phyloP scores from a whole-genome alignment of 2,797 vertebrate species.

The Tympanoctomys barrerae region DNA sequence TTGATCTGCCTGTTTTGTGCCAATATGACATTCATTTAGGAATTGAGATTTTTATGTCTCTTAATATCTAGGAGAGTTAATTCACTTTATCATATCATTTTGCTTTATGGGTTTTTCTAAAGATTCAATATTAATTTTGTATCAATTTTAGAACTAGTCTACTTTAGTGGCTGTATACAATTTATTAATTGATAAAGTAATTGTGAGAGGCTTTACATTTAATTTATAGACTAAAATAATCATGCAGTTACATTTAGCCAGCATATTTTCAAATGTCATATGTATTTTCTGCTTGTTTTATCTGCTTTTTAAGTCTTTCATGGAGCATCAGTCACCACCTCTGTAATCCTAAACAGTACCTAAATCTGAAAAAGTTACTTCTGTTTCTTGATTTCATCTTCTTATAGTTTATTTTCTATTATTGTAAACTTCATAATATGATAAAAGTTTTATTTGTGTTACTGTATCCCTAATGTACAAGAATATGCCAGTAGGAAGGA shows the following conservation, averaged over 20 bases:
- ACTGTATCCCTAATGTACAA: background rate
- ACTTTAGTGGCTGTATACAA: background rate
- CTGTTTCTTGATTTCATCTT: background rate
- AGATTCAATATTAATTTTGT: background rate
- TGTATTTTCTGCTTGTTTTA: conserved; percentile 4
- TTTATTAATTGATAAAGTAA: background rate
- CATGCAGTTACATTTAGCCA: background rate
- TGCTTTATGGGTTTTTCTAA: background rate
- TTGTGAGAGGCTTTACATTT: background rate
- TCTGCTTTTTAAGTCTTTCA: background rate
- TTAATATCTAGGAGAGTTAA: background rate
- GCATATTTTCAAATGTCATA: conserved; percentile 14
- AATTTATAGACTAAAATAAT: conserved; percentile 7
- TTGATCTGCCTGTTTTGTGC: background rate
- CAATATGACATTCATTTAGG: background rate
- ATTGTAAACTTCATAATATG: background rate
- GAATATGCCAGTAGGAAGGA: background rate
- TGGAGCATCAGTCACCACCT: background rate
- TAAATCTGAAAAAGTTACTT: background rate
- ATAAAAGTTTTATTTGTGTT: background rate
- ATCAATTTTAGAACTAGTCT: background rate
- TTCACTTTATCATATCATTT: background rate
- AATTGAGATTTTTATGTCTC: background rate
- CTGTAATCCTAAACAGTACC: background rate
- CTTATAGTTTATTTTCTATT: background rate